Base-by-base conservation (phyloP, 1,140 invertebrate genomes). In the Solenopsis invicta region DNA sequence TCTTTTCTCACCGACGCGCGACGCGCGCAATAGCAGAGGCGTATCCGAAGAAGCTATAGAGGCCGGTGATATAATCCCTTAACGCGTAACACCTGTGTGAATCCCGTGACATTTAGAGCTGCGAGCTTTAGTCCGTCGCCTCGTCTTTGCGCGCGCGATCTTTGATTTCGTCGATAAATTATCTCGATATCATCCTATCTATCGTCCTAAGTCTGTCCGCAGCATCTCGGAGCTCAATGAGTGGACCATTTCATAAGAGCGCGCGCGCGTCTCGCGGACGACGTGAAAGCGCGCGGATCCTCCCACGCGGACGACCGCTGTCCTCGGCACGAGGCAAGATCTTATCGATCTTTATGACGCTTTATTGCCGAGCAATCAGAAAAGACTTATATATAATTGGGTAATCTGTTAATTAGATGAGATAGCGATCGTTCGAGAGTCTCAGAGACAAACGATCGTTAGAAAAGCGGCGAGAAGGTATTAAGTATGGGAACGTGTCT, bases 21-120 rank as follows among this genome's bases (percentile, higher is more conserved):
- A 8, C 21, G 0, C 16, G 12, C 45, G 75, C 76, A 80, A 34
- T 34, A 34, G 62, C 8, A 21, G 45, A 85, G 76, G 21, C 37
- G 76, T 41, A 61, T 45, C 24, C 24, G 71, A 87, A 69, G 80
- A 87, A 75, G 82, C 72, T 61, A 72, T 50, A 56, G 2, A 16
- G 37, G 66, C 75, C 80, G 91, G 86, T 93, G 93, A 93, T 92
- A 93, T 93, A 93, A 93, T 91, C 75, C 84, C 85, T 72, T 87
- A 64, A 78, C 89, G 88, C 87, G 91, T 93, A 93, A 93, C 88
- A 88, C 59, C 92, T 93, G 92, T 93, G 93, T 93, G 93, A 93
- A 93, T 93, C 92, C 41, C 91, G 85, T 93, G 93, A 93, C 93
- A 93, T 93, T 93, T 93, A 92, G 62, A 88, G 81, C 89, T 59